Base-by-base conservation (phyloP, 1,140 invertebrate species). In the Tigriopus japonicus region DNA sequence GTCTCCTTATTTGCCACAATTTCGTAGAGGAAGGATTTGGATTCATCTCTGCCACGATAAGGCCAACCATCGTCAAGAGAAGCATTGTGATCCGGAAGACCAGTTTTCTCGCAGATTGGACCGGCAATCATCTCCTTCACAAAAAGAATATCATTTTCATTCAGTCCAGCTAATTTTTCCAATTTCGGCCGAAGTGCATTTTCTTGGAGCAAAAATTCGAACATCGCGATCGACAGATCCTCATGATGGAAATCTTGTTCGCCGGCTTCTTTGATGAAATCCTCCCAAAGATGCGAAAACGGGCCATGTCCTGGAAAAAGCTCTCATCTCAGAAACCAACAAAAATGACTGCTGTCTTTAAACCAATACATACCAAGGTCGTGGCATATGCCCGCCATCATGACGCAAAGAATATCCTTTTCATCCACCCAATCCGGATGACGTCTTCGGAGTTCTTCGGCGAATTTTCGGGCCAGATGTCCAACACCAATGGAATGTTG, bases 321-420 rank as follows among this genome's bases (percentile, higher is more conserved):
- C 45, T 15, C n/a, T 49, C n/a, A 49, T 2, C 10, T 15, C 10
- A 17, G n/a, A 21, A 21, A 21, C 12, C n/a, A 49, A 43, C 10
- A 43, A 15, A 12, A 43, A 43, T 21, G 21, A 49, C 21, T 49
- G 2, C 45, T 5, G 12, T 5, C 12, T 62, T 62, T 13, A 19
- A 6, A 5, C 15, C 28, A 35, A 35, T 5, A 5, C 9, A 35
- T 43, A 28, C 80, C 81, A 1, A 83, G 64, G 67, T 84, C 81
- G 71, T 84, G 82, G 62, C 80, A 77, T 0, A 84, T 72, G 0
- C 77, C 81, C 51, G 81, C 82, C 42, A 84, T 72, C 65, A 76
- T 63, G 6, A 82, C 69, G 68, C 76, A 80, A 5, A 77, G 58
- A 35, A 73, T 64, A 64, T 79, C 77, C 43, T 63, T 62, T 5